phyloP scores from a whole-genome alignment of 2,113 vertebrate species.

The Puma concolor region DNA sequence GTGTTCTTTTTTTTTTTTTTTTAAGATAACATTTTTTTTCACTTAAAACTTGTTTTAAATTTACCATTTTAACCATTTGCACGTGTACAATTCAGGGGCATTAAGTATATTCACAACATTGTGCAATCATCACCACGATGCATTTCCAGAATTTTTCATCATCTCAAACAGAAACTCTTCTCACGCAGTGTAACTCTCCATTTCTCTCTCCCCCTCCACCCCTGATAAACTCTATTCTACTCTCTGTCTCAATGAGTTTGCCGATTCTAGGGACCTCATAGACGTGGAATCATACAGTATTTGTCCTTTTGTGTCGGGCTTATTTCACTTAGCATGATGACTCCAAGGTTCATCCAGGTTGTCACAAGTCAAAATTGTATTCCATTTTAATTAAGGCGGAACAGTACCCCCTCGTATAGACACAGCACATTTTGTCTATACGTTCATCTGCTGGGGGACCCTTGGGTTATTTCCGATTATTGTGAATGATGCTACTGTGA shows the following conservation, averaged over 20 bases:
- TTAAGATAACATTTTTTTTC: not conserved
- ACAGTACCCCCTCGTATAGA: not conserved
- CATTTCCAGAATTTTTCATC: not conserved
- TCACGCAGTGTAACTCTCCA: fast-evolving
- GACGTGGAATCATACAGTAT: not conserved
- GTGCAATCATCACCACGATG: not conserved
- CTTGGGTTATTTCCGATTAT: not conserved
- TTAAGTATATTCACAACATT: not conserved
- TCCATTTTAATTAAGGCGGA: not conserved
- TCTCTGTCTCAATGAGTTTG: not conserved
- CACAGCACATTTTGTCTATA: no score
- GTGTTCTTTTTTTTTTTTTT: not conserved
- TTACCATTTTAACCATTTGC: not conserved
- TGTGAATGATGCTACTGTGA: not conserved
- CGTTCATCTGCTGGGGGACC: not conserved
- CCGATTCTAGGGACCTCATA: not conserved
- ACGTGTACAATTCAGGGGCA: not conserved
- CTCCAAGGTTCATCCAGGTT: not conserved
- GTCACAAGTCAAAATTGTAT: not conserved
- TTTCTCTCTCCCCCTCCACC: not conserved
- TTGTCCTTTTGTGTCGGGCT: not conserved
- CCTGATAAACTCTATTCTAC: not conserved
- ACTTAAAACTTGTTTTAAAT: not conserved
- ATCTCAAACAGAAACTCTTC: not conserved
- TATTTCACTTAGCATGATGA: not conserved